Conservation (phyloP, 2,888 invertebrate species). For the Hofmannophila pseudospretella region DNA sequence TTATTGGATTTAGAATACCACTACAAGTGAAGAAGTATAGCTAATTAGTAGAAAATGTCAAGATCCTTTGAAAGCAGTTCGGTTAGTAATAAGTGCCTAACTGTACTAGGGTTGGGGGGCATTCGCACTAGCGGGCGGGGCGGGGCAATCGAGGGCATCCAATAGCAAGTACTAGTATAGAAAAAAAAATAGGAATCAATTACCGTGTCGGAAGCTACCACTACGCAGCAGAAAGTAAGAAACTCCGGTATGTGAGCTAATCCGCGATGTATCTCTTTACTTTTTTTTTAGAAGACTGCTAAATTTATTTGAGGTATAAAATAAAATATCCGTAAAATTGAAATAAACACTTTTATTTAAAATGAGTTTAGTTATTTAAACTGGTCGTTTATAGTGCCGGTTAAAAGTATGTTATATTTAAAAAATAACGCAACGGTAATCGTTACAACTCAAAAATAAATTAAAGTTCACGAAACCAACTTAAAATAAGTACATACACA, state of each 20-base stretch:
- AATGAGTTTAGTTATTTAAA: slow-evolving; percentile 60
- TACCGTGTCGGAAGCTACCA: slow-evolving; percentile 62
- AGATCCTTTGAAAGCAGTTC: slow-evolving; percentile 58
- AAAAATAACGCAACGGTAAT: slow-evolving; percentile 53
- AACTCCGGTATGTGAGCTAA: slow-evolving; percentile 75
- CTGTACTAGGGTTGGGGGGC: slow-evolving; percentile 58
- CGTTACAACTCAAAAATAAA: slow-evolving; percentile 69
- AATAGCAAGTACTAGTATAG: slow-evolving; percentile 63
- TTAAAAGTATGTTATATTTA: slow-evolving; percentile 64
- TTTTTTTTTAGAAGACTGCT: slow-evolving; percentile 14
- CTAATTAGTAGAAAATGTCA: slow-evolving; percentile 33
- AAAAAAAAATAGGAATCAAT: slow-evolving; percentile 30
- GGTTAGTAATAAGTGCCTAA: slow-evolving; percentile 62
- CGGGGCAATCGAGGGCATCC: slow-evolving; percentile 69
- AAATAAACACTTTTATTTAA: slow-evolving; percentile 72
- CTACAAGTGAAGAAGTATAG: slow-evolving; percentile 49
- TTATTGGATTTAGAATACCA: slow-evolving; percentile 60
- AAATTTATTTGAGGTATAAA: slow-evolving; percentile 40
- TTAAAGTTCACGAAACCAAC: slow-evolving; percentile 48
- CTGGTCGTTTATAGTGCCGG: slow-evolving; percentile 64
- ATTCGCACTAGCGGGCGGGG: slow-evolving; percentile 71
- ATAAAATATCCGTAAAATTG: slow-evolving; percentile 62
- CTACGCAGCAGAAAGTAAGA: slow-evolving; percentile 47
- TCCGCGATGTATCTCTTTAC: slow-evolving; percentile 28
- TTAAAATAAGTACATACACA: slow-evolving; percentile 80